Evolutionary conservation across 2,888 invertebrate genomes (phyloP).

Genomic region (Boloria selene): DNA sequence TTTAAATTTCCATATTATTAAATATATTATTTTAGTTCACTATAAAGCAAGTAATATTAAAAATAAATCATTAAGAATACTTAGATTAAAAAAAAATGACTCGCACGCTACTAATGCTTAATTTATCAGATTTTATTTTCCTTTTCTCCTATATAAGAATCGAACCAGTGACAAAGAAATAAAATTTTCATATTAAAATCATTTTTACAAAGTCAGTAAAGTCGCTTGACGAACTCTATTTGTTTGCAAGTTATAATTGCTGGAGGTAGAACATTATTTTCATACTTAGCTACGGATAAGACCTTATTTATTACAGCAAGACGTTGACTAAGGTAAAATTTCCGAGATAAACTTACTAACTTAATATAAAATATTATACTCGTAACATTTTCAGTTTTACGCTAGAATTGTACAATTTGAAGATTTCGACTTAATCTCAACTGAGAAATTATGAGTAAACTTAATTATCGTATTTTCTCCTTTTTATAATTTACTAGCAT

Average conservation of each 20-base stretch:
- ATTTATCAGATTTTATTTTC: neutral
- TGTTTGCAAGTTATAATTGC: constrained; percentile 23
- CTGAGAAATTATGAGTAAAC: neutral
- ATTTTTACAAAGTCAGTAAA: neutral
- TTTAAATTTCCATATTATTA: too few relatives aligned
- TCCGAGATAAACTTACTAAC: constrained; percentile 25
- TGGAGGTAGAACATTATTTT: constrained; percentile 27
- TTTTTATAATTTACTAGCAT: too few relatives aligned
- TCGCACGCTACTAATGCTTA: neutral
- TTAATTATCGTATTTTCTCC: constrained; percentile 11
- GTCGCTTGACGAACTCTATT: constrained; percentile 22
- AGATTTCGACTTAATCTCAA: neutral
- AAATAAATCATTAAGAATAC: too few relatives aligned
- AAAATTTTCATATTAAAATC: neutral
- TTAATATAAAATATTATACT: constrained; percentile 27
- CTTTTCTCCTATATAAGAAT: neutral
- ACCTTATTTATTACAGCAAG: constrained; percentile 30
- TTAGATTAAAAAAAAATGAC: too few relatives aligned
- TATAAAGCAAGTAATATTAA: too few relatives aligned
- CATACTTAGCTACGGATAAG: constrained; percentile 31
- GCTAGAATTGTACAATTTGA: constrained; percentile 15
- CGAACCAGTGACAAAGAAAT: too few relatives aligned
- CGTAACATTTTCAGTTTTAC: constrained; percentile 22
- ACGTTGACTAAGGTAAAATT: constrained; percentile 29
- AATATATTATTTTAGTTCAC: too few relatives aligned